A percentile compares a stretch with the other conserved stretches of the same genome.
Evolutionary conservation across 2,888 invertebrate species (phyloP).

Genomic region (Eupithecia exiguata): DNA sequence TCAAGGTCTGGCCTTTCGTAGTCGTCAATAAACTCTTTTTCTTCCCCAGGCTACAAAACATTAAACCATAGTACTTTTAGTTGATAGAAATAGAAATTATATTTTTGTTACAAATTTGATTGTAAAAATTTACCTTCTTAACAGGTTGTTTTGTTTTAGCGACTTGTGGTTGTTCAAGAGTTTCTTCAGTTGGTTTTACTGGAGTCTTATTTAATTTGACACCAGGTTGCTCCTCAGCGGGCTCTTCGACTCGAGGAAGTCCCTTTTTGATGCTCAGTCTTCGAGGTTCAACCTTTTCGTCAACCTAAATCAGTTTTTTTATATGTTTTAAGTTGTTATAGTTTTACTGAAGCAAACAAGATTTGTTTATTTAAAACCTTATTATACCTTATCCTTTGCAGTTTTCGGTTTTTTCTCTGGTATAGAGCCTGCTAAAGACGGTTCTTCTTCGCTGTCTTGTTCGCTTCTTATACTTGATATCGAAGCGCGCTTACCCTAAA

Average conservation of each 20-base stretch:
- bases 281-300: conserved; percentile 65
- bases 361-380: conserved; percentile 16
- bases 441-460: conserved; percentile 75
- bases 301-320: conserved; percentile 57
- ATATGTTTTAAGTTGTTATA: neutral
- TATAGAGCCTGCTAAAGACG: conserved; percentile 64
- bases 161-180: conserved; percentile 69
- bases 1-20: conserved; percentile 89
- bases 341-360: neutral
- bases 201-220: conserved; percentile 73
- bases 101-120: neutral
- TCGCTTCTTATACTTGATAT: conserved; percentile 75
- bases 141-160: conserved; percentile 69
- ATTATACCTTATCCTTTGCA: conserved; percentile 65
- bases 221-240: conserved; percentile 74
- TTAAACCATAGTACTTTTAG: conserved; percentile 9
- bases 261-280: conserved; percentile 75
- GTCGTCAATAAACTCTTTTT: conserved; percentile 85
- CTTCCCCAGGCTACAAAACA: conserved; percentile 70
- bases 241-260: conserved; percentile 71
- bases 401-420: conserved; percentile 72
- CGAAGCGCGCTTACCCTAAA: conserved; percentile 75
- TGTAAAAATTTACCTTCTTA: conserved; percentile 64
- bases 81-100: neutral
- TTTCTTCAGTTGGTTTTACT: conserved; percentile 68